Base-by-base conservation (phyloP, 2,113 vertebrate species). In the Pongo abelii region DNA sequence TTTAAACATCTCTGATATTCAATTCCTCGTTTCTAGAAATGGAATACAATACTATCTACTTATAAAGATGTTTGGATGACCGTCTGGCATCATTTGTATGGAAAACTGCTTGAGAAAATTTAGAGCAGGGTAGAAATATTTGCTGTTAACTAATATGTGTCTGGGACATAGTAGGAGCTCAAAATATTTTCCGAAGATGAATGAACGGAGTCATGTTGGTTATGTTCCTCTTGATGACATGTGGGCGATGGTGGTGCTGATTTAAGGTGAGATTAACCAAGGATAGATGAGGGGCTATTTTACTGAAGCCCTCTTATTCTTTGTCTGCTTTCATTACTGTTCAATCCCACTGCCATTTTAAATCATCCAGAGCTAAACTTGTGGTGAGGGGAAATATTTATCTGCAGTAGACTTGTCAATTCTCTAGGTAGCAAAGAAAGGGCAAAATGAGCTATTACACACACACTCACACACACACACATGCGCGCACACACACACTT, bases 381-480 rank as follows among this genome's bases (percentile, higher is more conserved):
- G 32, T 40, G 5, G 22, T 43, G n/a, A 84, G 46, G 13, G 25
- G 9, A 78, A 38, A 70, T 50, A 89, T 22, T 23, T 48, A 35
- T 93, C 89, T 79, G 32, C 4, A 69, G 48, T 77, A 88, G 75
- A 89, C 11, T 10, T 69, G 9, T 17, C 43, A 84, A 77, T 92
- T 95, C 75, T 79, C 55, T 55, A 93, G 25, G n/a, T 22, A 80
- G 61, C 55, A 95, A 80, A 35, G 38, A 91, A 46, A 97, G 4
- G 43, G 55, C 35, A 85, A 61, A 48, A 64, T 75, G 18, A 97
- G 23, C 55, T 72, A 64, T 74, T 35, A 64, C 8, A 43, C 16
- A 67, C 23, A 40, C 1, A n/a, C 35, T 48, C 30, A 43, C 2
- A 77, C n/a, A n/a, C 8, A 23, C 14, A 14, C 6, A 48, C 4